These are phyloP conservation scores for Anthopleura xanthogrammica DNA, from an alignment of 92 coral and sea anemone genomes.

Conservation along the genomic window DNA sequence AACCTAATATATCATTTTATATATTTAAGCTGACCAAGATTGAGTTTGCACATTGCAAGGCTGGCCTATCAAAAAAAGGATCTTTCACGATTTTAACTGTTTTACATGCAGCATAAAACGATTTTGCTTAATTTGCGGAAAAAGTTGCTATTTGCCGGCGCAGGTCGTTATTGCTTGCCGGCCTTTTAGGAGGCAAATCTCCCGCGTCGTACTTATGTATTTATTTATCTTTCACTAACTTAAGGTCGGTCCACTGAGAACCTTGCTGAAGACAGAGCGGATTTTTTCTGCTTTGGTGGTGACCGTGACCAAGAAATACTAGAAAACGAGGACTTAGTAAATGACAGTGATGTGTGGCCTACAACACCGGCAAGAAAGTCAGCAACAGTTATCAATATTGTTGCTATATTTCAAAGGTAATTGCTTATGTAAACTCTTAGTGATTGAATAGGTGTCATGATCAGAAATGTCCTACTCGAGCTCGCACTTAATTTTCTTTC, in stretches of 20 bases:
- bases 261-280: background rate
- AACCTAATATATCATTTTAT: too few species aligned
- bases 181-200: background rate
- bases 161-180: background rate
- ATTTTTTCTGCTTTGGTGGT: constrained; percentile 27
- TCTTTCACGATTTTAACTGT: background rate
- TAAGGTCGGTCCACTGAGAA: constrained; percentile 12
- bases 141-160: background rate
- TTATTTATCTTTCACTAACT: background rate
- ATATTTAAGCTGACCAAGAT: too few species aligned
- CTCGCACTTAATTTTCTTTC: too few species aligned
- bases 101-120: too few species aligned
- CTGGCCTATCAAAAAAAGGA: background rate
- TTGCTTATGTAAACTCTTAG: background rate
- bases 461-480: too few species aligned
- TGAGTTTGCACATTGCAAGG: background rate
- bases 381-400: constrained; percentile 24
- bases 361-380: constrained; percentile 13
- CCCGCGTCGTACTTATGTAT: background rate
- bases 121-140: background rate
- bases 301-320: background rate
- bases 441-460: too few species aligned
- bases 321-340: background rate
- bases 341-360: constrained; percentile 20
- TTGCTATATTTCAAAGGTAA: constrained; percentile 29